Base-by-base conservation (phyloP, 1,140 invertebrate genomes). In the Lepidurus arcticus region DNA sequence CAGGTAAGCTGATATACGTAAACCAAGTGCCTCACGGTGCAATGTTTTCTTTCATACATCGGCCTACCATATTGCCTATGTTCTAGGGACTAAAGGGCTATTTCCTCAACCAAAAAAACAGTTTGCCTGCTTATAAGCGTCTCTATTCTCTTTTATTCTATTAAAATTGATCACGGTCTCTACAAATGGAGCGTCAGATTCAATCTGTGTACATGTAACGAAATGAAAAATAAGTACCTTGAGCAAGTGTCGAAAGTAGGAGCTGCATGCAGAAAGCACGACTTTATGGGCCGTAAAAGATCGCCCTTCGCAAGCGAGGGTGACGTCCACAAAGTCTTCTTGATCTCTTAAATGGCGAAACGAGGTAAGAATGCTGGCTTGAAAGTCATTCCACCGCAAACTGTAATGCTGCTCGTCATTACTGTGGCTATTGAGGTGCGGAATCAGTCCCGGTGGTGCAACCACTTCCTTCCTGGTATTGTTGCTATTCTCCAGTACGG, bases 351-450 rank as follows among this genome's bases (percentile, higher is more conserved):
- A 87, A 84, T 93, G 91, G 78, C 93, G 90, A 86, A 96, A 95
- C 75, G 93, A 94, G 78, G 89, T 93, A 77, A 95, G 88, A 84
- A 96, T 94, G 82, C 92, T 94, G 77, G 92, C 91, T 84, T 95
- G 93, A 87, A 94, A 96, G 85, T 96, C 94, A 85, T 95, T 96
- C 94, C 94, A 96, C 83, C 93, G 90, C 83, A 96, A 89, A 84
- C 93, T 94, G 86, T 95, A 96, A 84, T 94, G 93, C 88, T 96
- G 94, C 86, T 94, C 91, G 82, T 80, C 77, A 53, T 16, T 74
- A 42, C 45, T 78, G 73, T 24, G 42, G 73, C 43, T 78, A 44
- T 73, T 78, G 78, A 42, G 74, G 24, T 73, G 74, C 13, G 43
- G 24, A 73, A 65, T n/a, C 11, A 78, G 75, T 77, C 44, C 43